Evolutionary conservation across 2,888 invertebrate species (phyloP).

Genomic region (Caenorhabditis afra): DNA sequence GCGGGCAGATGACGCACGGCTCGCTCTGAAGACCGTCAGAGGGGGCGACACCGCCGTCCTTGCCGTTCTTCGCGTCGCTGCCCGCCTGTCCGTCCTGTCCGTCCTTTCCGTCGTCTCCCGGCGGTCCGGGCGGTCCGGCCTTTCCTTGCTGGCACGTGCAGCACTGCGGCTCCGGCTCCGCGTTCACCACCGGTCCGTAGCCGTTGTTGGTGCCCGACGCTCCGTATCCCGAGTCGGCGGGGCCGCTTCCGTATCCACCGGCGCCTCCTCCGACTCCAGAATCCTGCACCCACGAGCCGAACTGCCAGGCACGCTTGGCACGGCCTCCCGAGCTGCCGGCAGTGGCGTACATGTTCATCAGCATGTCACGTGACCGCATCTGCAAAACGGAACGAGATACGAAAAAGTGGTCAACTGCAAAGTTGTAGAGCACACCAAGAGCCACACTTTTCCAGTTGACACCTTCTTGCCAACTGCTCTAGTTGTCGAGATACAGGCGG

Average conservation of each 20-base stretch:
- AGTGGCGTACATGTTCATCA: slow-evolving; percentile 67
- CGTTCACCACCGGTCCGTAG: slow-evolving; percentile 69
- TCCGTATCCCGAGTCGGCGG: slow-evolving; percentile 36
- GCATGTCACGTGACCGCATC: slow-evolving; percentile 75
- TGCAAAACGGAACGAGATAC: too few species aligned
- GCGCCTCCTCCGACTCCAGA: slow-evolving; percentile 64
- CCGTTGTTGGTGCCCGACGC: slow-evolving; percentile 47
- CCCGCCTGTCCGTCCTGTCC: slow-evolving; percentile 66
- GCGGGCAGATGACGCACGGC: slow-evolving; percentile 78
- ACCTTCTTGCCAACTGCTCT: too few species aligned
- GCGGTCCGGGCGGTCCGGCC: slow-evolving; percentile 65
- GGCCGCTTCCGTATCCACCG: slow-evolving; percentile 68
- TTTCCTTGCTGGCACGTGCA: slow-evolving; percentile 75
- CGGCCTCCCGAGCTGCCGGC: slow-evolving; percentile 42
- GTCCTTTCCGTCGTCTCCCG: slow-evolving; percentile 62
- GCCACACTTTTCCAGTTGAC: too few species aligned
- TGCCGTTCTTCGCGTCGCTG: slow-evolving; percentile 66
- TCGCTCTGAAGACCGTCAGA: slow-evolving; percentile 67
- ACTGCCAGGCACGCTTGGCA: slow-evolving; percentile 66
- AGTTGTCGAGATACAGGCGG: too few species aligned
- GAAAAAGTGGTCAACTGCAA: too few species aligned
- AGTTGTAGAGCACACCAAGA: too few species aligned
- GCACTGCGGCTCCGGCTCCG: slow-evolving; percentile 72
- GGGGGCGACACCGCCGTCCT: slow-evolving; percentile 78
- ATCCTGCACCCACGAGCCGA: slow-evolving; percentile 68